Evolutionary conservation across 2,888 invertebrate species (phyloP), one percentile per base, ranked within the genome.

Genomic region (Hypercompe scribonia): DNA sequence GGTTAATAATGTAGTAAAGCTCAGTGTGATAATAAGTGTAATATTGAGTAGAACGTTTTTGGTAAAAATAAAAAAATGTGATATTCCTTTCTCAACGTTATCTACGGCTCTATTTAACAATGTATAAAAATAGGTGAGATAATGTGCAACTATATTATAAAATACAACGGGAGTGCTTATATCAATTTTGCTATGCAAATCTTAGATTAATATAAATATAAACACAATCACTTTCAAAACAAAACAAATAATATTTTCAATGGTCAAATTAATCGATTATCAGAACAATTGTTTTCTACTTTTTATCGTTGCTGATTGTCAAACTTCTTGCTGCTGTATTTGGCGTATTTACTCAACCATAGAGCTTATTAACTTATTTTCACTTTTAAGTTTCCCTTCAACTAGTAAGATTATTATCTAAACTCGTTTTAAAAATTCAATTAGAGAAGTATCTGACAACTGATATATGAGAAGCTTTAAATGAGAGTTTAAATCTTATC

Each of bases 331-430:
- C 46, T 70, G 63, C 67, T 71, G 73, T 65, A 65, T 73, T 75
- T 68, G 39, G 36, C 70, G 67, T 70, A 71, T 73, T 76, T 74
- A 78, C 68, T 77, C 68, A 75, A 80, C 74, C 80, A 63, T 70
- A 73, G 76, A 61, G 74, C 58, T 71, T 68, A 77, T 77, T 77
- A 82, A 79, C 72, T 77, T 82, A 76, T 82, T 81, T 82, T 86
- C 82, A 81, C 82, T 84, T 82, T 81, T 79, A 76, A 79, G 78
- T 76, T 72, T 70, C 73, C 73, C 67, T 71, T 13, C 68, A 67
- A 75, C 73, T 63, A 73, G 50, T 68, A 70, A 73, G 72, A 74
- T 67, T 73, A 72, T 75, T 78, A 77, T 80, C 68, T 66, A 68
- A 79, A 81, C 73, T 75, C 54, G 71, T 79, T 80, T 78, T 71